Percentiles rank a stretch among this genome's conserved stretches.
phyloP scores from a whole-genome alignment of 2,797 vertebrate species.

The Emydoidea blandingii region DNA sequence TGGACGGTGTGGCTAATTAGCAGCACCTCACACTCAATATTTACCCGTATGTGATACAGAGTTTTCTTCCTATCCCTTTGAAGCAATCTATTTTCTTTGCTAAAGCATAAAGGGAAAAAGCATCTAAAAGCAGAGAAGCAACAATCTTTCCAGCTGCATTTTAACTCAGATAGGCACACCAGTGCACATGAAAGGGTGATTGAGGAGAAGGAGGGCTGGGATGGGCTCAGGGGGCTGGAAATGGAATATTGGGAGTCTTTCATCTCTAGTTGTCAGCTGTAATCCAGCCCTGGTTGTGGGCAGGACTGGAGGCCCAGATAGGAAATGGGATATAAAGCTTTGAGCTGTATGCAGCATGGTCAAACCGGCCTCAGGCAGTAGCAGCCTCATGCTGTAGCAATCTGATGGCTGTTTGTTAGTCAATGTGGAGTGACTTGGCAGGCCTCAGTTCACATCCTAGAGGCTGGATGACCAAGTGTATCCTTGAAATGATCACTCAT shows the following conservation, averaged over 20 bases:
- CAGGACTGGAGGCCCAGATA: neutral
- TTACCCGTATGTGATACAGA: constrained; percentile 56
- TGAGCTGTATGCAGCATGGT: neutral
- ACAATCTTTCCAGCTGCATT: neutral
- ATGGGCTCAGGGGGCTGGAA: neutral
- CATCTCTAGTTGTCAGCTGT: neutral
- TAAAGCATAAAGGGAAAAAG: constrained; percentile 22
- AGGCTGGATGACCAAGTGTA: neutral
- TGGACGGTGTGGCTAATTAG: constrained; percentile 67
- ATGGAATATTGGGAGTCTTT: neutral
- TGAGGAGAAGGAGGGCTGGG: neutral
- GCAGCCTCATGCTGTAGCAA: neutral
- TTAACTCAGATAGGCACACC: neutral
- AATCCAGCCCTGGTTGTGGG: neutral
- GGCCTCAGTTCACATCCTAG: neutral
- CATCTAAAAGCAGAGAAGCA: neutral
- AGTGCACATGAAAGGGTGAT: neutral
- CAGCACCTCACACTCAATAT: constrained; percentile 65
- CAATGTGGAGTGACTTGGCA: neutral
- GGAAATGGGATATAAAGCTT: neutral
- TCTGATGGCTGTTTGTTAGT: neutral
- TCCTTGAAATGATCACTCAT: neutral
- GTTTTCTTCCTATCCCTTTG: constrained; percentile 53
- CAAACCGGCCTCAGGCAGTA: neutral
- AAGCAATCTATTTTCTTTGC: constrained; percentile 51